Evolutionary conservation across 2,113 vertebrate genomes (phyloP), one percentile per base, ranked within the genome.

Genomic region (Rostratula benghalensis): DNA sequence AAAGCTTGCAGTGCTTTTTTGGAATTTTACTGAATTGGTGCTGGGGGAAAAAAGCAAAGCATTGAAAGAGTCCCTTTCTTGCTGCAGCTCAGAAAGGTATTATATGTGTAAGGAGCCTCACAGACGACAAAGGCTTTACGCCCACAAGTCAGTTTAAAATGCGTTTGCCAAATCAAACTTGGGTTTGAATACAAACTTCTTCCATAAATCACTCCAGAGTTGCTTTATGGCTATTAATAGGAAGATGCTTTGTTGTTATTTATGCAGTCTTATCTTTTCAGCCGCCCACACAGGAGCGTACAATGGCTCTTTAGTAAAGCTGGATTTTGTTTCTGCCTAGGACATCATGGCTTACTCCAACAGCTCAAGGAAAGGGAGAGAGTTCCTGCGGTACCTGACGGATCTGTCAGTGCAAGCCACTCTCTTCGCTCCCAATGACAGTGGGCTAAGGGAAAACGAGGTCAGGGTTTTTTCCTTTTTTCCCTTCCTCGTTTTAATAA

Each of bases 361-460:
- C 94, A 95, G 76, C 88, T 99, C 98, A 0, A 87, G 80, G 64
- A 97, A 93, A 11, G 99, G 99, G 45, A 98, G 46, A 65, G 96
- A 94, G 1, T 99, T 99, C 75, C 73, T 99, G 78, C 97, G 48
- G 57, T 98, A 95, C 43, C 98, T 99, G 74, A 98, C 95, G 0
- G 97, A 99, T 96, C 95, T 98, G 69, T 98, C 98, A 1, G 82
- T 96, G 64, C 98, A 61, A 0, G 97, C 98, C 23, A 99, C 99
- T 4, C 98, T 99, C 54, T 99, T 99, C 45, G 99, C 99, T 33
- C 99, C 99, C 2, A 98, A 98, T 2, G 98, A 99, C 41, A 95
- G 77, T 0, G 98, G 98, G 8, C 97, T 99, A 39, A 92, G 74
- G 16, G 96, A 96, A 83, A 99, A 99, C 41, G 95, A 98, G 98